A percentile compares a stretch with the other conserved stretches of the same genome.
Evolutionary conservation across 2,797 vertebrate species (phyloP).

Genomic region (Gobio occitaniae): DNA sequence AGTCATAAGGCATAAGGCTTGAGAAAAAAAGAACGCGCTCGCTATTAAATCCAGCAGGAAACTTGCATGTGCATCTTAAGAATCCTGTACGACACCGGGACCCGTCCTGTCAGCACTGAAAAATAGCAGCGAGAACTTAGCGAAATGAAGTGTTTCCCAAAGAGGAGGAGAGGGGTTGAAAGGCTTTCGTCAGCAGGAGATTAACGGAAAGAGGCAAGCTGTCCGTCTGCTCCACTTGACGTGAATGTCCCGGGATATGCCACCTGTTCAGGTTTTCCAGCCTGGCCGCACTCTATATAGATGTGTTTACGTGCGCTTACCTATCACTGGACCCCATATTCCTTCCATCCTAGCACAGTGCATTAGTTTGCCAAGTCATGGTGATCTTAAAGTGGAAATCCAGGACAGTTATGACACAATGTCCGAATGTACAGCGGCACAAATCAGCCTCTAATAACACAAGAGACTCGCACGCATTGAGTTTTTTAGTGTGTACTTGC

Average conservation of each 20-base stretch:
- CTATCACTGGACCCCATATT: constrained; percentile 58
- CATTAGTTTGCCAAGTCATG: constrained; percentile 30
- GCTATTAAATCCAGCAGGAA: constrained; percentile 46
- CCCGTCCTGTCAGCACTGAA: constrained; percentile 6
- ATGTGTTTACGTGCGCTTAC: constrained; percentile 66
- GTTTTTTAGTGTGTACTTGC: neutral
- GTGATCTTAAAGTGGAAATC: constrained; percentile 12
- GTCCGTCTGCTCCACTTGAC: constrained; percentile 70
- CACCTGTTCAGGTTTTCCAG: constrained; percentile 79
- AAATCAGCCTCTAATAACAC: constrained; percentile 21
- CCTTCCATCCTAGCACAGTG: neutral
- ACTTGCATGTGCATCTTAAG: constrained; percentile 19
- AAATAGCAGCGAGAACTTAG: constrained; percentile 4
- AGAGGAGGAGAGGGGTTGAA: constrained; percentile 45
- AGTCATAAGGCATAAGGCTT: constrained; percentile 20
- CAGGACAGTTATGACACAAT: constrained; percentile 9
- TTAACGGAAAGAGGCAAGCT: constrained; percentile 72
- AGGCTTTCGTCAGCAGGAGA: constrained; percentile 76
- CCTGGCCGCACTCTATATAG: constrained; percentile 75
- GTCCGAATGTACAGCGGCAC: constrained; percentile 8
- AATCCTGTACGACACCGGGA: constrained; percentile 5
- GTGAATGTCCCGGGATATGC: constrained; percentile 63
- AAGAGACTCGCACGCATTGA: neutral
- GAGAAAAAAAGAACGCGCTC: neutral
- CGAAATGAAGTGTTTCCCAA: constrained; percentile 22